Conservation (phyloP, 1,140 invertebrate genomes). For the Lepidurus arcticus region DNA sequence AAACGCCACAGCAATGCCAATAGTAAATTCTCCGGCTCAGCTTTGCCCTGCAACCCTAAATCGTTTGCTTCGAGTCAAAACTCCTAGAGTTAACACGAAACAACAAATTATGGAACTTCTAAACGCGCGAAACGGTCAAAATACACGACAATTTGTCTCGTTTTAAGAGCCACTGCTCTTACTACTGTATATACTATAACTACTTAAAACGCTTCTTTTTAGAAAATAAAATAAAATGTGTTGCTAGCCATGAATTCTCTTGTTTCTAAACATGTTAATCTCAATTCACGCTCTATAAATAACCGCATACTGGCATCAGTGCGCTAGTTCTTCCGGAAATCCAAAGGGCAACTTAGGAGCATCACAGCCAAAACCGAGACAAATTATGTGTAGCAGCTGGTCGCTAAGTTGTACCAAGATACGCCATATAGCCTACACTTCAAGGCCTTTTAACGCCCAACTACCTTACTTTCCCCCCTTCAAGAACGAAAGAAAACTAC, state of each 20-base stretch:
- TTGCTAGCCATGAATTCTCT: conserved; percentile 15
- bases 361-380: neutral
- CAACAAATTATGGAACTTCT: neutral
- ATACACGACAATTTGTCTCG: neutral
- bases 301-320: neutral
- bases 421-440: conserved; percentile 3
- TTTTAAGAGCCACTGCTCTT: neutral
- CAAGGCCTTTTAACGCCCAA: neutral
- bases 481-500: neutral
- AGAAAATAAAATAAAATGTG: neutral
- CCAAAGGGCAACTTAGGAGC: neutral
- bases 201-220: neutral
- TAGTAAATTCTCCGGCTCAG: neutral
- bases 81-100: neutral
- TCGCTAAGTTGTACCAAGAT: conserved; percentile 10
- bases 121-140: neutral
- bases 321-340: neutral
- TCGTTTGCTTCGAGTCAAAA: neutral
- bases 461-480: neutral
- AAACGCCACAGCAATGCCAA: conserved; percentile 12
- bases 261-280: conserved; percentile 11
- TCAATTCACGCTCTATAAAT: conserved; percentile 13
- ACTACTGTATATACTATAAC: neutral
- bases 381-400: conserved; percentile 19
- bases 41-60: neutral